Evolutionary conservation across 2,888 invertebrate genomes (phyloP).

Genomic region (Plagodis pulveraria): DNA sequence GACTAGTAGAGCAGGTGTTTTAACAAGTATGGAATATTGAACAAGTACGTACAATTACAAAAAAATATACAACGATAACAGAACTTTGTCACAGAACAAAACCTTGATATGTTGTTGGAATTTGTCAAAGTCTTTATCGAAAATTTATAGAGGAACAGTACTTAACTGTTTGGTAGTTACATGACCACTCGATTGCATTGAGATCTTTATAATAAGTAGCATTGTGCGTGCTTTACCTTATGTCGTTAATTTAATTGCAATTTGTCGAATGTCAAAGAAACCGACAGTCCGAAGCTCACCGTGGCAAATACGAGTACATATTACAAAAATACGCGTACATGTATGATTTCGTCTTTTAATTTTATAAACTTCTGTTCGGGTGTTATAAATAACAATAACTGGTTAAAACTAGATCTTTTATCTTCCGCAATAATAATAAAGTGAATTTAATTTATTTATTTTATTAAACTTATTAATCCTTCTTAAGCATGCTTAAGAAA

Average conservation of each 20-base stretch:
- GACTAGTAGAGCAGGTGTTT: conserved; percentile 18
- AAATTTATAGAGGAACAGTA: background rate
- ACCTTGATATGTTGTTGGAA: background rate
- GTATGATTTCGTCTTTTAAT: too few relatives aligned
- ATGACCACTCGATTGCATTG: conserved; percentile 5
- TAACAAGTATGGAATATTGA: conserved; percentile 6
- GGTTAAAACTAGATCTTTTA: too few relatives aligned
- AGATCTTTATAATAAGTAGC: conserved; percentile 1
- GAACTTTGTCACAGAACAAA: background rate
- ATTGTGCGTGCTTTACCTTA: conserved; percentile 5
- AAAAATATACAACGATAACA: background rate
- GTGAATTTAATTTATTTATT: too few relatives aligned
- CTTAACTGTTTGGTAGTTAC: background rate
- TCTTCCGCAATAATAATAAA: too few relatives aligned
- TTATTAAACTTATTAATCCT: too few relatives aligned
- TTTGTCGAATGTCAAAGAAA: conserved; percentile 19
- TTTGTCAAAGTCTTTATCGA: background rate
- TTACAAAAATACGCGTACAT: too few relatives aligned
- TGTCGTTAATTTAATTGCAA: conserved; percentile 16
- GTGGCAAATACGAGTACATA: too few relatives aligned
- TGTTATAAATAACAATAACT: too few relatives aligned
- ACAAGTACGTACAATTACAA: background rate
- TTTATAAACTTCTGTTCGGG: too few relatives aligned
- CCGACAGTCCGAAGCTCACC: conserved; percentile 5
- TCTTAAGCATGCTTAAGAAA: too few relatives aligned